Evolutionary conservation across 2,888 invertebrate genomes (phyloP).

Genomic region (Lochmaea capreae): DNA sequence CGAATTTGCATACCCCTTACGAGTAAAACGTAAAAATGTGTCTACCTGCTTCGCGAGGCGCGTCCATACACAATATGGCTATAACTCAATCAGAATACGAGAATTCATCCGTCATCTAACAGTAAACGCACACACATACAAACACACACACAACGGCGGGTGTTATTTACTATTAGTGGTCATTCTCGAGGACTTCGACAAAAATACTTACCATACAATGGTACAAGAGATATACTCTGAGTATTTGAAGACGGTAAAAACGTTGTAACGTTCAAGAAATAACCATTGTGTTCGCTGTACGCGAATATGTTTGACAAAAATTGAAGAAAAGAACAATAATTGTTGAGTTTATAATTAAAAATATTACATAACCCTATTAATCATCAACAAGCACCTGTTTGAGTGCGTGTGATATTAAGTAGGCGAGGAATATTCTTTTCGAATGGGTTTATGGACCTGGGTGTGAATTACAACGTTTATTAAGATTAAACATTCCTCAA

Average conservation of each 20-base stretch:
- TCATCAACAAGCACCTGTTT: not conserved
- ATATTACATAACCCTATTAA: not conserved
- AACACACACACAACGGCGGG: slow-evolving; percentile 45
- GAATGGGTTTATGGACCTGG: slow-evolving; percentile 4
- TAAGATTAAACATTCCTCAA: slow-evolving; percentile 21
- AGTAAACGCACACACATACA: slow-evolving; percentile 44
- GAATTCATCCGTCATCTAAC: slow-evolving; percentile 53
- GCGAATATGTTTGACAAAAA: no score
- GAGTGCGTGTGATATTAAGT: not conserved
- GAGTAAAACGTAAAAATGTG: slow-evolving; percentile 36
- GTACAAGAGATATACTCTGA: slow-evolving; percentile 39
- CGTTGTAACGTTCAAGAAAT: slow-evolving; percentile 34
- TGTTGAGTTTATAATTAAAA: no score
- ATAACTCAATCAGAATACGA: slow-evolving; percentile 50
- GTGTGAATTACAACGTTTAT: slow-evolving; percentile 32
- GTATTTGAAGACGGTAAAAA: slow-evolving; percentile 44
- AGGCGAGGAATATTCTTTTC: slow-evolving; percentile 7
- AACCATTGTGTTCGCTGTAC: slow-evolving; percentile 21
- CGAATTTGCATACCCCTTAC: slow-evolving; percentile 48
- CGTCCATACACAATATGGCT: slow-evolving; percentile 47
- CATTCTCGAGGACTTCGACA: slow-evolving; percentile 44
- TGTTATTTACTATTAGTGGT: slow-evolving; percentile 50
- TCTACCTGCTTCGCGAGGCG: slow-evolving; percentile 40
- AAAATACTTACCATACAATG: slow-evolving; percentile 52
- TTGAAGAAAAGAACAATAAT: not conserved